Conservation (phyloP, 2,888 invertebrate genomes). For the Hirtodrosophila alboralis region DNA sequence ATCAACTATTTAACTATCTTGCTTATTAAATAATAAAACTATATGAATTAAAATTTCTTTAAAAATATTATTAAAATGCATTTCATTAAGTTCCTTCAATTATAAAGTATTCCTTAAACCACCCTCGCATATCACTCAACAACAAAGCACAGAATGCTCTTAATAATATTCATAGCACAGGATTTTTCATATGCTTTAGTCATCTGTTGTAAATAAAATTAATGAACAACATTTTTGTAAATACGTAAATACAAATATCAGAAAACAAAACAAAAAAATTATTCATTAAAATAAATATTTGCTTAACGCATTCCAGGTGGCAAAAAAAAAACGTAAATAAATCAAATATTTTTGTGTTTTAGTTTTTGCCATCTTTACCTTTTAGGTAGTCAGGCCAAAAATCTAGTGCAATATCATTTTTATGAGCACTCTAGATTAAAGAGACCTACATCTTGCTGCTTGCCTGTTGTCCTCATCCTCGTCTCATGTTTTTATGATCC, state of each 20-base stretch:
- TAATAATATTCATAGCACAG: slow-evolving; percentile 14
- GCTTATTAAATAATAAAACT: too few relatives aligned
- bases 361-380: background rate
- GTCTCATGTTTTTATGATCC: slow-evolving; percentile 57
- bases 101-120: background rate
- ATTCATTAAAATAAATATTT: background rate
- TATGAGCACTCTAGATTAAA: slow-evolving; percentile 54
- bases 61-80: too few relatives aligned
- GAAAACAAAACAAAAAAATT: background rate
- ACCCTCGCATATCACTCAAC: slow-evolving; percentile 43
- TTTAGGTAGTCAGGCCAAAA: slow-evolving; percentile 22
- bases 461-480: slow-evolving; percentile 29
- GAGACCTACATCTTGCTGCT: slow-evolving; percentile 40
- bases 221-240: slow-evolving; percentile 19
- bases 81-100: too few relatives aligned
- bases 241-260: slow-evolving; percentile 4
- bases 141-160: slow-evolving; percentile 4
- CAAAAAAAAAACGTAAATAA: slow-evolving; percentile 24
- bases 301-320: slow-evolving; percentile 13
- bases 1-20: too few relatives aligned
- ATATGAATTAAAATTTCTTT: too few relatives aligned
- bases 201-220: slow-evolving; percentile 41
- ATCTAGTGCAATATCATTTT: slow-evolving; percentile 58
- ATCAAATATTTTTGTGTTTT: background rate
- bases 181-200: slow-evolving; percentile 13